A percentile compares a stretch with the other conserved stretches of the same genome.
These are phyloP conservation scores for Phymastichus coffea DNA, from an alignment of 1,140 invertebrate species.

Conservation along the genomic window DNA sequence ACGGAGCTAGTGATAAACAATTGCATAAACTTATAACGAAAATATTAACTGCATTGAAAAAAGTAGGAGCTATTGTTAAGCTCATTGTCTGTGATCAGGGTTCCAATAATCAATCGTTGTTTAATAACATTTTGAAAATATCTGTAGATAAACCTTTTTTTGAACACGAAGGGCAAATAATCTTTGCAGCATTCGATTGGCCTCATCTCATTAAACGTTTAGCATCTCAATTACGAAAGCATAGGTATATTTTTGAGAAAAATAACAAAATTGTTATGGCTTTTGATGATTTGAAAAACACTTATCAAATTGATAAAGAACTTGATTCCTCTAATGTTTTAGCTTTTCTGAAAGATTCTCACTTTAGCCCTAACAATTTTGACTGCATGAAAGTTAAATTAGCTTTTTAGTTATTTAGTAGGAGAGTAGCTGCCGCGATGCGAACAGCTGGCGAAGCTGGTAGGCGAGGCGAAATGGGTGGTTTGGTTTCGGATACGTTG, in stretches of 20 bases:
- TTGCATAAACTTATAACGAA: not conserved
- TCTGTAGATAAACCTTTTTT: no score
- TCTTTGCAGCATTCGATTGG: not conserved
- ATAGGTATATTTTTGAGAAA: not conserved
- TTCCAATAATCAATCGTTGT: not conserved
- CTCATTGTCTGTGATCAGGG: not conserved
- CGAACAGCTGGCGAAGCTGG: not conserved
- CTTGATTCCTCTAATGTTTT: not conserved
- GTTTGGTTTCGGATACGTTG: not conserved
- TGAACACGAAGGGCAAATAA: not conserved
- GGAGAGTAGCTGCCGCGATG: no score
- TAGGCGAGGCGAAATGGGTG: not conserved
- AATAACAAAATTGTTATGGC: not conserved
- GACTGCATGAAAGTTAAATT: no score
- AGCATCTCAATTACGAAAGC: not conserved
- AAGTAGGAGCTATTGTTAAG: no score
- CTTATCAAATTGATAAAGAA: not conserved
- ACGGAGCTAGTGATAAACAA: no score
- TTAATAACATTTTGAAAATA: not conserved
- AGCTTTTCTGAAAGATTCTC: no score
- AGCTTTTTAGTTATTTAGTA: no score
- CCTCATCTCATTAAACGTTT: no score
- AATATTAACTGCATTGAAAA: no score
- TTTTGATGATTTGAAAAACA: not conserved
- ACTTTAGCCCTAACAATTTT: no score